Evolutionary conservation across 2,888 invertebrate genomes (phyloP).

Genomic region (Temnothorax unifasciatus): DNA sequence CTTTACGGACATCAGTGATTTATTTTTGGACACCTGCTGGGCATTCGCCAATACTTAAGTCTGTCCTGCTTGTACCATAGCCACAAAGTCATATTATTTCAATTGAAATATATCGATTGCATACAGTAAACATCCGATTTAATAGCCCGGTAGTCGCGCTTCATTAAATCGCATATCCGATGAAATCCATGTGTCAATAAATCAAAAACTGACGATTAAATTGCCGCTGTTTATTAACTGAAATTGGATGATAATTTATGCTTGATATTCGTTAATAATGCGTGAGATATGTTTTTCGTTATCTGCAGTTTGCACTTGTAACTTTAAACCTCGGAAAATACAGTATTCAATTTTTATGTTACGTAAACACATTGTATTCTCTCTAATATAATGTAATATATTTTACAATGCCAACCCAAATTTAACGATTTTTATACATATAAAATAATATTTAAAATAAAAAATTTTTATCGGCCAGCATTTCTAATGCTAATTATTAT

Average conservation of each 20-base stretch:
- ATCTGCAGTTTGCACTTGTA: neutral
- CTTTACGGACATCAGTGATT: constrained; percentile 70
- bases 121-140: constrained; percentile 36
- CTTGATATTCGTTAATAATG: constrained; percentile 35
- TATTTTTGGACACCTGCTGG: constrained; percentile 75
- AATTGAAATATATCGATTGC: constrained; percentile 46
- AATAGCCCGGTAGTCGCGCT: constrained; percentile 35
- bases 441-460: neutral
- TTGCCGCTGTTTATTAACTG: constrained; percentile 32
- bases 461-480: neutral
- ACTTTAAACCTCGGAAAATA: neutral
- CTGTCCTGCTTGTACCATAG: constrained; percentile 55
- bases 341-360: neutral
- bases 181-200: constrained; percentile 45
- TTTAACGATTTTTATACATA: neutral
- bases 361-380: neutral
- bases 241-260: constrained; percentile 50
- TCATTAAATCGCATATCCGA: constrained; percentile 33
- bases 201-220: constrained; percentile 53
- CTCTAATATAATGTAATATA: neutral
- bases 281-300: constrained; percentile 22
- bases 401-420: neutral
- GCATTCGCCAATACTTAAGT: constrained; percentile 65
- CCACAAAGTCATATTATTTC: constrained; percentile 65
- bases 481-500: neutral